Evolutionary conservation across 2,797 vertebrate species (phyloP).

Genomic region (Gambusia yucatana): DNA sequence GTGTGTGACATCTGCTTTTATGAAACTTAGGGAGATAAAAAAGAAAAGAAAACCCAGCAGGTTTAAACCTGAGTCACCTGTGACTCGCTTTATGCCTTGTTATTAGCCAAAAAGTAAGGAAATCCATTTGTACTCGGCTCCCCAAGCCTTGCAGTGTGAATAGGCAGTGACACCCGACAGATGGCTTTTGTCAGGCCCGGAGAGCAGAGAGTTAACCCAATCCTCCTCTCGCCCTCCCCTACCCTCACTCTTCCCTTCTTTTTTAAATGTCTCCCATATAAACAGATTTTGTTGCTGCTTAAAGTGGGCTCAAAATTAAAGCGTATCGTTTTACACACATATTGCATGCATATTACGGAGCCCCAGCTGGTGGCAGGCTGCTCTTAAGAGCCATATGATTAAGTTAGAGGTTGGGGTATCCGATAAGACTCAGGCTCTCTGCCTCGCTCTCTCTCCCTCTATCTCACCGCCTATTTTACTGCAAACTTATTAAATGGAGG

Average conservation of each 20-base stretch:
- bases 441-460: slow-evolving; percentile 62
- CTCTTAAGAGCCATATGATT: slow-evolving; percentile 99
- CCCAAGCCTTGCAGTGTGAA: slow-evolving; percentile 42
- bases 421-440: slow-evolving; percentile 90
- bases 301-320: slow-evolving; percentile 98
- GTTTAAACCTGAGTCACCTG: slow-evolving; percentile 1
- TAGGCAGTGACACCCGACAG: slow-evolving; percentile 71
- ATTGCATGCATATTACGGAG: slow-evolving; percentile 97
- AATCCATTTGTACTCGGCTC: slow-evolving; percentile 17
- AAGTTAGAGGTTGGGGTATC: slow-evolving; percentile 97
- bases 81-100: not conserved
- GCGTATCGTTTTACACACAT: slow-evolving; percentile 99
- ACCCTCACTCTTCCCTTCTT: slow-evolving; percentile 65
- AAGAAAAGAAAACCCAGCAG: not conserved
- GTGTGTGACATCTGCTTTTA: not conserved
- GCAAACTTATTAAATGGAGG: slow-evolving; percentile 98
- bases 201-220: slow-evolving; percentile 83
- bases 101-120: not conserved
- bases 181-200: slow-evolving; percentile 79
- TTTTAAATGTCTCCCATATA: slow-evolving; percentile 85
- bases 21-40: not conserved
- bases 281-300: slow-evolving; percentile 94
- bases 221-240: slow-evolving; percentile 69
- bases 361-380: slow-evolving; percentile 95
- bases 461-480: slow-evolving; percentile 91